These are phyloP conservation scores for Apotomis betuletana DNA, from an alignment of 2,888 invertebrate species.

Conservation along the genomic window DNA sequence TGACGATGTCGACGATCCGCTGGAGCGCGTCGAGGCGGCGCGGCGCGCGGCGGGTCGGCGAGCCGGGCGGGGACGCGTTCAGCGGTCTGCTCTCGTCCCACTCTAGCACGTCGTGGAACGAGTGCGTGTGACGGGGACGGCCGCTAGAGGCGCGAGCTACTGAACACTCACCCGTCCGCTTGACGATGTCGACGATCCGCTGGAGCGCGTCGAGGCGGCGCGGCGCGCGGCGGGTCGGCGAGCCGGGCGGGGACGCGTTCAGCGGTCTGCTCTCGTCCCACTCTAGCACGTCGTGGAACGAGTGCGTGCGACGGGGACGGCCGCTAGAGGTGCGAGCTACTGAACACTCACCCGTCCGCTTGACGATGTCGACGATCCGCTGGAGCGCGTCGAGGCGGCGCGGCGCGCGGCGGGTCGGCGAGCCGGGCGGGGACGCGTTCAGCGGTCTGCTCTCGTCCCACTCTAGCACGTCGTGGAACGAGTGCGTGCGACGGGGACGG, in stretches of 20 bases:
- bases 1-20: constrained; percentile 93
- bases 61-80: constrained; percentile 84
- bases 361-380: constrained; percentile 75
- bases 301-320: too few species aligned
- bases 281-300: constrained; percentile 86
- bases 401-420: constrained; percentile 63
- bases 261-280: constrained; percentile 83
- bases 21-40: constrained; percentile 90
- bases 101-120: constrained; percentile 77
- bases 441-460: constrained; percentile 84
- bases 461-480: constrained; percentile 88
- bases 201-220: constrained; percentile 63
- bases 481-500: too few species aligned
- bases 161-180: constrained; percentile 76
- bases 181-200: constrained; percentile 75
- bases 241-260: constrained; percentile 84
- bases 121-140: too few species aligned
- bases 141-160: too few species aligned
- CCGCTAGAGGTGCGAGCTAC: too few species aligned
- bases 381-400: too few species aligned
- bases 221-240: constrained; percentile 67
- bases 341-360: too few species aligned
- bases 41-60: constrained; percentile 85
- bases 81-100: constrained; percentile 84
- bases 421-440: constrained; percentile 84